These are phyloP conservation scores for Actinemys pallida DNA, from an alignment of 2,113 vertebrate genomes.

Conservation along the genomic window DNA sequence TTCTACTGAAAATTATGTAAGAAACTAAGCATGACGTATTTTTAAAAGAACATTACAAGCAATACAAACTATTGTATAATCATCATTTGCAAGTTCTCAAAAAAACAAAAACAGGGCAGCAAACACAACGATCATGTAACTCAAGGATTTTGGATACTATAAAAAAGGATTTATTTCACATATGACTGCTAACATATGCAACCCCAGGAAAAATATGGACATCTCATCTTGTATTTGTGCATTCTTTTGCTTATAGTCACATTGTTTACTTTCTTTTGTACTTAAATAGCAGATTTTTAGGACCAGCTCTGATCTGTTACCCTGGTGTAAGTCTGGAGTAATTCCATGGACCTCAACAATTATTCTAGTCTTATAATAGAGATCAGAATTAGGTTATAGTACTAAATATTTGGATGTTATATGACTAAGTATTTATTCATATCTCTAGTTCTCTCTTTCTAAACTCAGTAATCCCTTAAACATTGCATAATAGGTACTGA, in stretches of 20 bases:
- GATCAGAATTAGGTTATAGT: neutral
- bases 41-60: conserved; percentile 22
- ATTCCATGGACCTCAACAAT: neutral
- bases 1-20: conserved; percentile 20
- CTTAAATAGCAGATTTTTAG: neutral
- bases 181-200: neutral
- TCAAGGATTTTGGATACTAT: neutral
- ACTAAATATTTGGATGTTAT: neutral
- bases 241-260: neutral
- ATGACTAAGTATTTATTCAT: neutral
- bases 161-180: conserved; percentile 7
- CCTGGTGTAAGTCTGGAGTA: neutral
- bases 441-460: neutral
- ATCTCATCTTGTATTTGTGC: neutral
- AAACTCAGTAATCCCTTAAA: neutral
- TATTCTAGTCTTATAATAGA: neutral
- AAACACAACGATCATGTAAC: neutral
- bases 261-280: neutral
- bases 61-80: neutral
- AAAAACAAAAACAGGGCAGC: neutral
- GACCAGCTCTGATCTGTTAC: neutral
- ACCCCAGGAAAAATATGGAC: neutral
- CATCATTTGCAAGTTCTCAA: neutral
- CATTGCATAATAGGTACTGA: neutral
- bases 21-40: conserved; percentile 9